These are phyloP conservation scores for Prorops nasuta DNA, from an alignment of 1,140 invertebrate species.

Conservation along the genomic window DNA sequence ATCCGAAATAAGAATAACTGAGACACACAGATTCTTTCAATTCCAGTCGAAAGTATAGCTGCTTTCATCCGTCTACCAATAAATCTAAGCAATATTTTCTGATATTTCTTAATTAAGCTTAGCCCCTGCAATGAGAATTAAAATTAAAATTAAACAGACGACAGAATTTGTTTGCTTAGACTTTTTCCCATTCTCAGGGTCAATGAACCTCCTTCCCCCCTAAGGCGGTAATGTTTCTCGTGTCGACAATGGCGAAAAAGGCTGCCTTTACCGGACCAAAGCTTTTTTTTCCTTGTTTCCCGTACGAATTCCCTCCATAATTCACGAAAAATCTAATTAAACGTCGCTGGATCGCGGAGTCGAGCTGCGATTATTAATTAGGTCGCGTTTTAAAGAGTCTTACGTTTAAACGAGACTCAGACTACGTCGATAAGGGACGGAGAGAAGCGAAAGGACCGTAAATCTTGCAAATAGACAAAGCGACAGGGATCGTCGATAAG, in stretches of 20 bases:
- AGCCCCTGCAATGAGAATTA: constrained; percentile 44
- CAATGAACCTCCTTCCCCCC: not conserved
- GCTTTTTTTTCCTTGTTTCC: not conserved
- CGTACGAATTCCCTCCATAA: constrained; percentile 25
- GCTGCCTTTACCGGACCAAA: constrained; percentile 35
- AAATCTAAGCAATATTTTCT: no score
- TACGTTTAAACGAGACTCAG: not conserved
- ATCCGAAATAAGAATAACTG: no score
- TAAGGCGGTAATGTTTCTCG: constrained; percentile 8
- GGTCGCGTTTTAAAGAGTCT: constrained; percentile 14
- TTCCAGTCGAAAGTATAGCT: no score
- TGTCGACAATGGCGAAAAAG: constrained; percentile 45
- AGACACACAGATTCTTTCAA: no score
- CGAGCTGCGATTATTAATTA: constrained; percentile 37
- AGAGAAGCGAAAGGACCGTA: not conserved
- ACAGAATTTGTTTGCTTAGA: constrained; percentile 23
- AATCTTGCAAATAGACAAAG: not conserved
- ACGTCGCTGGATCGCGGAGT: constrained; percentile 37
- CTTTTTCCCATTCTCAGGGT: not conserved
- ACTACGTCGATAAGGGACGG: not conserved
- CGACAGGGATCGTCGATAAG: not conserved
- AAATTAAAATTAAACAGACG: constrained; percentile 53
- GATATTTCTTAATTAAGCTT: constrained; percentile 55
- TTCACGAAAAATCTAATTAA: constrained; percentile 51
- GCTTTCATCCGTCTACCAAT: no score